Percentiles rank a stretch among this genome's conserved stretches.
These are phyloP conservation scores for Drosophila mauritiana DNA, from an alignment of 1,140 invertebrate genomes.

Conservation along the genomic window DNA sequence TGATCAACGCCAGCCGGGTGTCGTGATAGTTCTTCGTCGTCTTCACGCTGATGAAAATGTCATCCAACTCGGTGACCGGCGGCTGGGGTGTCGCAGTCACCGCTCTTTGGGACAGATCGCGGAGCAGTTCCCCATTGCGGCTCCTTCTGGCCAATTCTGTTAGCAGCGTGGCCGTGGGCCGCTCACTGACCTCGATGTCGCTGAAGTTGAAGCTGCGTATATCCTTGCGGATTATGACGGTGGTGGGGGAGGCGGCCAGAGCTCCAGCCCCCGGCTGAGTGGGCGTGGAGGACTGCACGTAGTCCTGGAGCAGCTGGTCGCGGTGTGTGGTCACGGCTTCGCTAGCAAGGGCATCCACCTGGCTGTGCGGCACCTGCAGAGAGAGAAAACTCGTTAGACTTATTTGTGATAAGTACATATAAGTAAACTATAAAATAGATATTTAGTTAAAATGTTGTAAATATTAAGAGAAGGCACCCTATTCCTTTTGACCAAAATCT, in stretches of 20 bases:
- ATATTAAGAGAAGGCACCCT: no score
- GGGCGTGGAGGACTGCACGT: conserved; percentile 51
- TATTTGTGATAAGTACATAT: no score
- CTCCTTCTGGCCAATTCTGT: conserved; percentile 70
- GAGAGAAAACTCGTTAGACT: not conserved
- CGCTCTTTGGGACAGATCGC: conserved; percentile 77
- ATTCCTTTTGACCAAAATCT: no score
- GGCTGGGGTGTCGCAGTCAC: conserved; percentile 87
- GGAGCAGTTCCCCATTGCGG: conserved; percentile 76
- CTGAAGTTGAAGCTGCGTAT: conserved; percentile 84
- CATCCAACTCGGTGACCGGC: conserved; percentile 90
- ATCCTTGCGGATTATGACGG: conserved; percentile 81
- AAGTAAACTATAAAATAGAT: no score
- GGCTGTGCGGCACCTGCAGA: conserved; percentile 44
- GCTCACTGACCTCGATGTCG: conserved; percentile 78
- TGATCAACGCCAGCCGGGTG: conserved; percentile 92
- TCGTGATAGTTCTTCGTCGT: conserved; percentile 95
- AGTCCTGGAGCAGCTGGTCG: conserved; percentile 55
- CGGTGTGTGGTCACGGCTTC: conserved; percentile 60
- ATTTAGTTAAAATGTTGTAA: no score
- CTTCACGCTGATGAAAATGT: conserved; percentile 97
- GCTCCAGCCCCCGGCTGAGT: conserved; percentile 53
- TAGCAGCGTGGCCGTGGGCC: conserved; percentile 66
- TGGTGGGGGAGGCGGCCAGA: conserved; percentile 43
- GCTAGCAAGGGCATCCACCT: conserved; percentile 57